These are phyloP conservation scores for Zaprionus obscuricornis DNA, from an alignment of 2,888 invertebrate species.

Conservation along the genomic window DNA sequence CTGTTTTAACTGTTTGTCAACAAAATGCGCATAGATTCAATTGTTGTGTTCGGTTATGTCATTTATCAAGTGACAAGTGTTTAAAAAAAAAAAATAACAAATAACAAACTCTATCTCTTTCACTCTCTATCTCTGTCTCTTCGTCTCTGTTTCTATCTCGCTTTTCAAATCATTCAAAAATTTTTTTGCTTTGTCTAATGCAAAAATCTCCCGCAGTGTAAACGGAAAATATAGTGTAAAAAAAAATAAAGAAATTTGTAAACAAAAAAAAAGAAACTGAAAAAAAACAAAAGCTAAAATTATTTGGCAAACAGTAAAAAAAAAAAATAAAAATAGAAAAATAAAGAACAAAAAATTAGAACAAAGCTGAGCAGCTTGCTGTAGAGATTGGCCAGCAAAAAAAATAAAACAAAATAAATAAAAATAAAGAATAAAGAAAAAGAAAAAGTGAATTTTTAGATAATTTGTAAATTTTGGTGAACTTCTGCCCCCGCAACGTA, in stretches of 20 bases:
- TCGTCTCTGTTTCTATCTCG: too few relatives aligned
- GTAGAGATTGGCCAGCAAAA: too few relatives aligned
- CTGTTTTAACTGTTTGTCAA: slow-evolving; percentile 54
- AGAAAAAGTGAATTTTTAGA: slow-evolving; percentile 22
- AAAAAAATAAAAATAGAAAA: not conserved
- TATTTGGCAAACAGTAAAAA: not conserved
- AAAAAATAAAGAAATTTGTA: slow-evolving; percentile 4
- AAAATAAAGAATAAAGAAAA: slow-evolving; percentile 1
- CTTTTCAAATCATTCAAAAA: not conserved
- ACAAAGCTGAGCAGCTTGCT: too few relatives aligned
- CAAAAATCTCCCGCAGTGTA: slow-evolving; percentile 16
- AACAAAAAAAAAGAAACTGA: slow-evolving; percentile 28
- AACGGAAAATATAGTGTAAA: not conserved
- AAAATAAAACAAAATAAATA: not conserved
- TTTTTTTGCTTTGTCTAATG: slow-evolving; percentile 35
- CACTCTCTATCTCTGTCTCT: too few relatives aligned
- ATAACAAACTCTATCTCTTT: too few relatives aligned
- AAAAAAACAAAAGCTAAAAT: too few relatives aligned
- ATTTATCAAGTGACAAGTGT: slow-evolving; percentile 31
- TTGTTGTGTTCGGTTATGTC: slow-evolving; percentile 50
- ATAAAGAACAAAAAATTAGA: not conserved
- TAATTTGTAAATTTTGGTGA: slow-evolving; percentile 49
- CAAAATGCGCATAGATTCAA: slow-evolving; percentile 54
- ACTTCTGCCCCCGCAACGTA: slow-evolving; percentile 68
- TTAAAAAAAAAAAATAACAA: not conserved